These are phyloP conservation scores for Cyphomyrus plagiostoma DNA, from an alignment of 2,113 vertebrate species.

Conservation along the genomic window DNA sequence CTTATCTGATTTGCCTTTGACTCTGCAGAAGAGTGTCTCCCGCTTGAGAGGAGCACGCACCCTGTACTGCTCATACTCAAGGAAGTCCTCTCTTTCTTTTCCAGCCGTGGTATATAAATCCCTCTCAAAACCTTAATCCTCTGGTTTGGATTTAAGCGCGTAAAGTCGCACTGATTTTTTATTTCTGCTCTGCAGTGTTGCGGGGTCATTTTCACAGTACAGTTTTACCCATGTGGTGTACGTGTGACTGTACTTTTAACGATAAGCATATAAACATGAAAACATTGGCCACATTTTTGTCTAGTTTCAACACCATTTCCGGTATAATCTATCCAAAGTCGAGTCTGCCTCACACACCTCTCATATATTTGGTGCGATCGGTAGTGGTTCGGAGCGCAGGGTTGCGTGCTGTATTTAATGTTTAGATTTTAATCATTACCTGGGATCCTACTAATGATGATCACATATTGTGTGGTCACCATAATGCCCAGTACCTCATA, in stretches of 20 bases:
- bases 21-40: not conserved
- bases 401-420: not conserved
- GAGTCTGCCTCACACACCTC: not conserved
- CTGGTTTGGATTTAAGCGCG: not conserved
- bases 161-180: not conserved
- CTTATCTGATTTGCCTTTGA: not conserved
- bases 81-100: conserved; percentile 12
- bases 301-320: not conserved
- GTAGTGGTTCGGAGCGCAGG: not conserved
- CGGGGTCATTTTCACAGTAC: not conserved
- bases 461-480: not conserved
- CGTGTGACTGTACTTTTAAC: not conserved
- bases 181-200: not conserved
- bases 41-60: not conserved
- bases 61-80: not conserved
- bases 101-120: not conserved
- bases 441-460: not conserved
- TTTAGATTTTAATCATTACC: not conserved
- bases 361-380: not conserved
- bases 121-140: conserved; percentile 1
- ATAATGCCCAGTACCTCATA: not conserved
- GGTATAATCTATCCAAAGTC: not conserved
- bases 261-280: not conserved
- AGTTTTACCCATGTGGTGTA: not conserved
- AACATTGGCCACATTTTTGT: not conserved